Percentiles rank a stretch among this genome's conserved stretches.
Evolutionary conservation across 2,797 vertebrate genomes (phyloP).

Genomic region (Merluccius polli): DNA sequence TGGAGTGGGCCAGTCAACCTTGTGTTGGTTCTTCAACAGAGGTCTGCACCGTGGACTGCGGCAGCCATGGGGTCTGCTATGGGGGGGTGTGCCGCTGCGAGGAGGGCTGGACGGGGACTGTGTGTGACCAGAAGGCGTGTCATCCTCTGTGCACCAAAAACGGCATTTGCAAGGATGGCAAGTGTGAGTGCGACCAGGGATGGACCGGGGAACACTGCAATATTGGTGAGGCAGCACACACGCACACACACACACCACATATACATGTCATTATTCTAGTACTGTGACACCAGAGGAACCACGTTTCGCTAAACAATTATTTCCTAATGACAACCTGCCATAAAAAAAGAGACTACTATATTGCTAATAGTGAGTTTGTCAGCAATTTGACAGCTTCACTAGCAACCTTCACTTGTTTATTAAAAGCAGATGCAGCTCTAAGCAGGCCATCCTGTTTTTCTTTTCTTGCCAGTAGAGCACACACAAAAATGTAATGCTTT

Average conservation of each 20-base stretch:
- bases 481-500: no score
- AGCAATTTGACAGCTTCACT: not conserved
- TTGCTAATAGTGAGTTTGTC: not conserved
- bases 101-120: slow-evolving; percentile 88
- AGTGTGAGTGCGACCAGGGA: slow-evolving; percentile 96
- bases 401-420: not conserved
- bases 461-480: not conserved
- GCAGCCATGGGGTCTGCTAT: slow-evolving; percentile 85
- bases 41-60: slow-evolving; percentile 87
- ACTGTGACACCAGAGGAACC: not conserved
- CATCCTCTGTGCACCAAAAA: slow-evolving; percentile 92
- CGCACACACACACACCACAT: not conserved
- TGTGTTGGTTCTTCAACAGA: slow-evolving; percentile 63
- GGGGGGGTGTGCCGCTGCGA: slow-evolving; percentile 90
- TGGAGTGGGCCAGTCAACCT: not conserved
- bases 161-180: slow-evolving; percentile 93
- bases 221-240: slow-evolving; percentile 78
- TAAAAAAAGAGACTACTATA: not conserved
- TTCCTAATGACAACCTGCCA: not conserved
- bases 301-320: not conserved
- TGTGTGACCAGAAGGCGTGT: slow-evolving; percentile 90
- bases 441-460: not conserved
- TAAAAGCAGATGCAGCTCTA: not conserved
- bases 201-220: slow-evolving; percentile 98
- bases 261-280: not conserved